phyloP scores from a whole-genome alignment of 1,140 invertebrate genomes.

The Aphelinus atriplicis region DNA sequence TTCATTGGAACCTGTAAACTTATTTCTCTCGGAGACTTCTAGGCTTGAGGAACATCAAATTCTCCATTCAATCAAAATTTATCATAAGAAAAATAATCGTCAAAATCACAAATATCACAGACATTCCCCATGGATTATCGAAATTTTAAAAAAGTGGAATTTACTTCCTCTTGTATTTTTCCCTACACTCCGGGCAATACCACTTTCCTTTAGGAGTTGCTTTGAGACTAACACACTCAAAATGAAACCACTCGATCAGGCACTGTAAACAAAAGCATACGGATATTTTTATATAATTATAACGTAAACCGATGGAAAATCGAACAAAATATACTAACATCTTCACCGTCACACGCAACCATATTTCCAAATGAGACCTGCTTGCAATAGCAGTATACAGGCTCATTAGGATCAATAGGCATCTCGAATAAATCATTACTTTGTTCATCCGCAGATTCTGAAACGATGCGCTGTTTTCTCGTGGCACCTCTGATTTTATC shows the following conservation, averaged over 20 bases:
- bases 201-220: constrained; percentile 12
- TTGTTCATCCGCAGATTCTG: background rate
- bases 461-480: background rate
- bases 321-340: constrained; percentile 1
- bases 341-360: constrained; percentile 16
- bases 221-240: constrained; percentile 8
- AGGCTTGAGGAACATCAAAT: no score
- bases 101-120: no score
- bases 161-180: background rate
- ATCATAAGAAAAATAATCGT: no score
- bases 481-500: background rate
- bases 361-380: constrained; percentile 14
- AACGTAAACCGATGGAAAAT: background rate
- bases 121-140: no score
- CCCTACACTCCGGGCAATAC: constrained; percentile 8
- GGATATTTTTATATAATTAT: background rate
- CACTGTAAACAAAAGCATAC: constrained; percentile 11
- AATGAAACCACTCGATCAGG: constrained; percentile 17
- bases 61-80: no score
- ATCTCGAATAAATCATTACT: background rate
- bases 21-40: no score
- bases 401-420: background rate
- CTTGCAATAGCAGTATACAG: constrained; percentile 14
- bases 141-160: background rate
- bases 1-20: no score